A percentile compares a stretch with the other conserved stretches of the same genome.
Evolutionary conservation across 2,888 invertebrate genomes (phyloP).

Genomic region (Saturnia pavonia): DNA sequence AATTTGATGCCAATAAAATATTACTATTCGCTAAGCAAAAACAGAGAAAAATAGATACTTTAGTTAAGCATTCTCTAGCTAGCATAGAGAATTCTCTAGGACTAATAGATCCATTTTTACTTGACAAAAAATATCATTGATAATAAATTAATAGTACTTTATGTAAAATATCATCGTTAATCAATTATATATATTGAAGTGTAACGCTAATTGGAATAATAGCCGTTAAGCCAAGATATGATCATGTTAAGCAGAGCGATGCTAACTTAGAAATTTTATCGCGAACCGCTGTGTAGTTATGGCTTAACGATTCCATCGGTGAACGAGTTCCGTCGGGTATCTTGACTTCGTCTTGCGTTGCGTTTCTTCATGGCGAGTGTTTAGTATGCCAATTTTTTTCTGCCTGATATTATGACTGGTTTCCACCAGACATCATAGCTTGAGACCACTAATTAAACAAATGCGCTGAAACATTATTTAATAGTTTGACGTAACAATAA

Average conservation of each 20-base stretch:
- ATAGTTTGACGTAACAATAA: conserved; percentile 30
- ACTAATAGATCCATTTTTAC: too few relatives aligned
- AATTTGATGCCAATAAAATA: too few relatives aligned
- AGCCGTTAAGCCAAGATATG: not conserved
- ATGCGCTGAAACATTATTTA: conserved; percentile 47
- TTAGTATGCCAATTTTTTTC: conserved; percentile 72
- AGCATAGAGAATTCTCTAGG: too few relatives aligned
- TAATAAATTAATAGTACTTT: too few relatives aligned
- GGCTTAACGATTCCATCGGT: conserved; percentile 62
- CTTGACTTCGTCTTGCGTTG: conserved; percentile 68
- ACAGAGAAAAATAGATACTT: too few relatives aligned
- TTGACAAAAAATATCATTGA: too few relatives aligned
- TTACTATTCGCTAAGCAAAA: too few relatives aligned
- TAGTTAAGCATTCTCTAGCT: too few relatives aligned
- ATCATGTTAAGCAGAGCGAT: not conserved
- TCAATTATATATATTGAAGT: not conserved
- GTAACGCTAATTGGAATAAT: not conserved
- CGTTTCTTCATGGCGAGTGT: conserved; percentile 65
- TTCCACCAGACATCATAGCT: conserved; percentile 61
- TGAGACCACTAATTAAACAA: conserved; percentile 65
- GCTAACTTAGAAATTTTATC: not conserved
- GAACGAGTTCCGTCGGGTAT: conserved; percentile 75
- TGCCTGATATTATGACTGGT: conserved; percentile 64
- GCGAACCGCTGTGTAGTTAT: not conserved
- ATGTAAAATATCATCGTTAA: too few relatives aligned